phyloP scores from a whole-genome alignment of 30 jellyfish, hydroid and myxozoan species.

The Catostylus mosaicus region DNA sequence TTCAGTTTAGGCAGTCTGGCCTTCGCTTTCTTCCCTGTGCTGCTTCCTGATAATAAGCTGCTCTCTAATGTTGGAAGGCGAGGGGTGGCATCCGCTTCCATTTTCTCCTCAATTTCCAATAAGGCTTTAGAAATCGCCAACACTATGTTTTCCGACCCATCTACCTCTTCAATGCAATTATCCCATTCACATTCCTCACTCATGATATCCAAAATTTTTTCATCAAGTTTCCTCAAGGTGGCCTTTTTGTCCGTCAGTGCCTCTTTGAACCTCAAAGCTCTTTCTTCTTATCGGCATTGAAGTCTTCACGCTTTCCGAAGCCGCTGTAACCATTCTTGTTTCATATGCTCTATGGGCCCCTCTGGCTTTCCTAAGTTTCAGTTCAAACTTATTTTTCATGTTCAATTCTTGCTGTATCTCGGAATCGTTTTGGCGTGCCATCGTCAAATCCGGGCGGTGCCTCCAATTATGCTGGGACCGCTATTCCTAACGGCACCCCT shows the following conservation, averaged over 20 bases:
- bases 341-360: slow-evolving; percentile 22
- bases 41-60: not conserved
- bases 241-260: slow-evolving; percentile 1
- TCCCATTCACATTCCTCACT: slow-evolving; percentile 12
- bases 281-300: not conserved
- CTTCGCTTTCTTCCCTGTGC: not conserved
- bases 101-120: slow-evolving; percentile 20
- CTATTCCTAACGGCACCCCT: not conserved
- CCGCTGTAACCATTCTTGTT: not conserved
- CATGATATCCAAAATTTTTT: slow-evolving; percentile 3
- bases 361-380: slow-evolving; percentile 24
- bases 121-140: not conserved
- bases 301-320: not conserved
- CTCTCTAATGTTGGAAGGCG: not conserved
- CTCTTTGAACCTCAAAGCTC: slow-evolving; percentile 18
- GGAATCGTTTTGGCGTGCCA: slow-evolving; percentile 6
- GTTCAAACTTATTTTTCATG: not conserved
- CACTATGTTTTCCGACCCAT: not conserved
- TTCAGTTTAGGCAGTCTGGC: slow-evolving; percentile 41
- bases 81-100: not conserved
- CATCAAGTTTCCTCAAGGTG: slow-evolving; percentile 3
- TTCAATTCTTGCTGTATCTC: not conserved
- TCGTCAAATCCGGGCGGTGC: slow-evolving; percentile 20
- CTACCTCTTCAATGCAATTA: not conserved
- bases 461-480: slow-evolving; percentile 27